phyloP scores from a whole-genome alignment of 2,113 vertebrate genomes.

The Synchiropus splendidus region DNA sequence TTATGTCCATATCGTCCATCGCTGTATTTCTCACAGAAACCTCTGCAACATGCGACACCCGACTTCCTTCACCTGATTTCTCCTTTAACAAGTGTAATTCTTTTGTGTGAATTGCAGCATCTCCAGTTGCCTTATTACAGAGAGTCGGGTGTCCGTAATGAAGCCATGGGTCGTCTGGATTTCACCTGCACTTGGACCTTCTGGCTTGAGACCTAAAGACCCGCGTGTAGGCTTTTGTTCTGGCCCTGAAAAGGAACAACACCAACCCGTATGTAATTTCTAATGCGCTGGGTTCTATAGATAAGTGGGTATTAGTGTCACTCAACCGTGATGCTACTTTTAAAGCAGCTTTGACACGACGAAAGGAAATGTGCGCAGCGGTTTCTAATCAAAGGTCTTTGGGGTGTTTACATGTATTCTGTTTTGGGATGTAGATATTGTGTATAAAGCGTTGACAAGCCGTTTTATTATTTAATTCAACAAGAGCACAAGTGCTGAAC shows the following conservation, averaged over 20 bases:
- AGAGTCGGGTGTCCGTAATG: constrained; percentile 56
- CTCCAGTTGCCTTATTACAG: constrained; percentile 64
- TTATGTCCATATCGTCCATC: no score
- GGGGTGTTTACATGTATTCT: no score
- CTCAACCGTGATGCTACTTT: not conserved
- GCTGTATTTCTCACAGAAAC: no score
- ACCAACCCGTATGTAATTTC: constrained; percentile 34
- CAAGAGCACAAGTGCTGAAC: no score
- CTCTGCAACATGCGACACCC: constrained; percentile 31
- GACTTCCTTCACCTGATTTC: constrained; percentile 57
- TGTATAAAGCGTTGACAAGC: no score
- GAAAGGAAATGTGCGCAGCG: no score
- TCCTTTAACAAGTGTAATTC: constrained; percentile 46
- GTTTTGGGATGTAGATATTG: no score
- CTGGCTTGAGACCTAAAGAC: constrained; percentile 24
- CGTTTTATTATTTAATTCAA: no score
- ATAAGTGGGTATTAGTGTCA: constrained; percentile 28
- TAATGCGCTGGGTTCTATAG: constrained; percentile 26
- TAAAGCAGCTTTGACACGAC: no score
- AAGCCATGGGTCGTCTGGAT: constrained; percentile 52
- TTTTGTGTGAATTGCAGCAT: constrained; percentile 50
- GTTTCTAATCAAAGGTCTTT: no score
- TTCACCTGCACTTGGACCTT: constrained; percentile 38
- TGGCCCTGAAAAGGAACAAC: constrained; percentile 34
- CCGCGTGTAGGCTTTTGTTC: constrained; percentile 3